These are phyloP conservation scores for Myiothlypis coronata DNA, from an alignment of 2,797 vertebrate species.

Conservation along the genomic window DNA sequence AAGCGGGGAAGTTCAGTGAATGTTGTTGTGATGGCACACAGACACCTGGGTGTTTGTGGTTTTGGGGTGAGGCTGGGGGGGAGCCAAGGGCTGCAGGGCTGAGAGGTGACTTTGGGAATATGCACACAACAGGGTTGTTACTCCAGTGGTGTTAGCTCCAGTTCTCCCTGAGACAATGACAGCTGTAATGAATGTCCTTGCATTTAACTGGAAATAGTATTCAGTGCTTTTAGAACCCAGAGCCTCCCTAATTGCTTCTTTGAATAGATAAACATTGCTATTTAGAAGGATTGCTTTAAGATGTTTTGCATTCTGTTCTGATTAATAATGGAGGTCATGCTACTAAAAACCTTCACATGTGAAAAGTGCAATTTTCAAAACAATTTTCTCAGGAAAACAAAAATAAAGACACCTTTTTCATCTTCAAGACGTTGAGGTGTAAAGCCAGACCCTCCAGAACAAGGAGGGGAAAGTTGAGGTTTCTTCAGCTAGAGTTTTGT, in stretches of 20 bases:
- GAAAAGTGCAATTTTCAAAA: neutral
- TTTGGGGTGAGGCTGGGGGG: neutral
- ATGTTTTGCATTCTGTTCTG: neutral
- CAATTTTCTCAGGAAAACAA: neutral
- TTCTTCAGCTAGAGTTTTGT: neutral
- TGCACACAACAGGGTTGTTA: neutral
- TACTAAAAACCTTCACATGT: neutral
- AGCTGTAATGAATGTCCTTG: constrained; percentile 35
- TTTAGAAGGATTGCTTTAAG: constrained; percentile 27
- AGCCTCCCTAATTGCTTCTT: constrained; percentile 55
- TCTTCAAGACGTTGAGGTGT: neutral
- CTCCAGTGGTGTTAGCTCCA: constrained; percentile 4
- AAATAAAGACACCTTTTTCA: neutral
- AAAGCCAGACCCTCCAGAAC: neutral
- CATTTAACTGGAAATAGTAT: constrained; percentile 51
- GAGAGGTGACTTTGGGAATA: constrained; percentile 11
- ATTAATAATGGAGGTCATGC: constrained; percentile 10
- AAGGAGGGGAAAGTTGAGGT: neutral
- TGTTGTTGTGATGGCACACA: neutral
- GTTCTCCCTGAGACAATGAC: constrained; percentile 49
- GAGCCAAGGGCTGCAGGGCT: constrained; percentile 4
- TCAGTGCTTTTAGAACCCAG: constrained; percentile 20
- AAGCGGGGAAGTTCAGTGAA: constrained; percentile 22
- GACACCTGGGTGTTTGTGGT: neutral
- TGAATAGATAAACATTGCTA: constrained; percentile 30